Percentiles rank a stretch among this genome's conserved stretches.
These are phyloP conservation scores for Bambusicola thoracicus DNA, from an alignment of 2,113 vertebrate genomes.

Conservation along the genomic window DNA sequence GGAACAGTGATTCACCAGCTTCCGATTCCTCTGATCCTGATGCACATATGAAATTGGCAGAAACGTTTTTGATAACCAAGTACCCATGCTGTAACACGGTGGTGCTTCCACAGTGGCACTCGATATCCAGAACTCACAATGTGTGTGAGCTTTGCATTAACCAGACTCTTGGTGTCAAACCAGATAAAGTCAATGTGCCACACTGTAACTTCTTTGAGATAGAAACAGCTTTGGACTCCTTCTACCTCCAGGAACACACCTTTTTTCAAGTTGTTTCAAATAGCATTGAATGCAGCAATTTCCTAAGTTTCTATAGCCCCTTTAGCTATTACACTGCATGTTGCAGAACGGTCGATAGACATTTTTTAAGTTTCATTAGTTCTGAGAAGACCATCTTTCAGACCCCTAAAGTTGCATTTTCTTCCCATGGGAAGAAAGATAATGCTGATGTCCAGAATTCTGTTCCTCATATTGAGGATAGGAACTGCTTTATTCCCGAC, in stretches of 20 bases:
- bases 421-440: conserved; percentile 76
- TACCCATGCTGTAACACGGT: conserved; percentile 88
- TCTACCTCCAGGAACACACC: conserved; percentile 83
- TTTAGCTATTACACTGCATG: conserved; percentile 90
- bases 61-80: not conserved
- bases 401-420: conserved; percentile 56
- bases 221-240: conserved; percentile 81
- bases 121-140: conserved; percentile 75
- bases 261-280: conserved; percentile 73
- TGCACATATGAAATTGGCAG: not conserved
- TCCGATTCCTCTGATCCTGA: conserved; percentile 38
- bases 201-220: conserved; percentile 79
- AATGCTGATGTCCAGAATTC: conserved; percentile 24
- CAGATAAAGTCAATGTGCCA: conserved; percentile 61
- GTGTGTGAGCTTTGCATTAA: conserved; percentile 90
- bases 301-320: conserved; percentile 86
- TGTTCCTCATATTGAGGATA: conserved; percentile 85
- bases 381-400: conserved; percentile 64
- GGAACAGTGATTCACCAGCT: conserved; percentile 22
- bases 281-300: conserved; percentile 82
- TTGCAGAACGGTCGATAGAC: conserved; percentile 82
- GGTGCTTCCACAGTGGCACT: conserved; percentile 77
- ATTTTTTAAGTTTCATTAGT: conserved; percentile 56
- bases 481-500: conserved; percentile 48
- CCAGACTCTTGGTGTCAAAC: conserved; percentile 67